Evolutionary conservation across 2,797 vertebrate genomes (phyloP).

Genomic region (Myripristis murdjan): DNA sequence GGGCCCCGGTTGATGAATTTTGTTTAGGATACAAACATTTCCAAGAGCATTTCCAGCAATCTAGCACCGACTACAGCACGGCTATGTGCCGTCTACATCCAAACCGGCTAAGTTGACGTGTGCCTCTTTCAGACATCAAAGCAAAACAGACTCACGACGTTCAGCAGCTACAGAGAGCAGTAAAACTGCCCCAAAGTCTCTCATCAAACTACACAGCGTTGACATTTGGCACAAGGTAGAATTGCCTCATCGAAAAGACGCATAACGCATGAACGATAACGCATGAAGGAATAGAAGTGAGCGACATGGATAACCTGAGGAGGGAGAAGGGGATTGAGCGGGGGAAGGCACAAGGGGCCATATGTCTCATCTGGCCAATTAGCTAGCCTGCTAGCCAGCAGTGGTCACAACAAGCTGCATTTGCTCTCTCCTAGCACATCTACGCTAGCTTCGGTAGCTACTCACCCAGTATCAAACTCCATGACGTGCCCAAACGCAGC

Average conservation of each 20-base stretch:
- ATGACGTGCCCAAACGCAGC: slow-evolving; percentile 22
- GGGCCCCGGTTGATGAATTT: not conserved
- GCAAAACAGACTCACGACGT: slow-evolving; percentile 58
- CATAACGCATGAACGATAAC: too few species aligned
- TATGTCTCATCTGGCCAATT: slow-evolving; percentile 76
- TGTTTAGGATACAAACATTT: fast-evolving
- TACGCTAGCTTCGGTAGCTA: slow-evolving; percentile 72
- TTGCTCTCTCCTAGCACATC: slow-evolving; percentile 40
- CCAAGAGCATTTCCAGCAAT: not conserved
- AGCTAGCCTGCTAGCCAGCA: slow-evolving; percentile 78
- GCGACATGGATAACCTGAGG: not conserved
- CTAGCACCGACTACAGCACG: not conserved
- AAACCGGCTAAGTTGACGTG: slow-evolving; percentile 66
- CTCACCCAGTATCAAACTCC: slow-evolving; percentile 72
- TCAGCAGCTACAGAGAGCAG: slow-evolving; percentile 18
- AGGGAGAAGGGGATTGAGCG: not conserved
- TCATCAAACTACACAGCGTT: not conserved
- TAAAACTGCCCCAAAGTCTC: slow-evolving; percentile 20
- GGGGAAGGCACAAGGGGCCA: slow-evolving; percentile 48
- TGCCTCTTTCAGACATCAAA: slow-evolving; percentile 51
- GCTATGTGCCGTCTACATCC: slow-evolving; percentile 18
- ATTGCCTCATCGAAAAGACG: not conserved
- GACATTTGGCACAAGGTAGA: not conserved
- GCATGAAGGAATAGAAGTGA: not conserved
- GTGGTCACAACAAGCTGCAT: slow-evolving; percentile 74